A percentile compares a stretch with the other conserved stretches of the same genome.
These are phyloP conservation scores for Orthosia cruda DNA, from an alignment of 2,888 invertebrate species.

Conservation along the genomic window DNA sequence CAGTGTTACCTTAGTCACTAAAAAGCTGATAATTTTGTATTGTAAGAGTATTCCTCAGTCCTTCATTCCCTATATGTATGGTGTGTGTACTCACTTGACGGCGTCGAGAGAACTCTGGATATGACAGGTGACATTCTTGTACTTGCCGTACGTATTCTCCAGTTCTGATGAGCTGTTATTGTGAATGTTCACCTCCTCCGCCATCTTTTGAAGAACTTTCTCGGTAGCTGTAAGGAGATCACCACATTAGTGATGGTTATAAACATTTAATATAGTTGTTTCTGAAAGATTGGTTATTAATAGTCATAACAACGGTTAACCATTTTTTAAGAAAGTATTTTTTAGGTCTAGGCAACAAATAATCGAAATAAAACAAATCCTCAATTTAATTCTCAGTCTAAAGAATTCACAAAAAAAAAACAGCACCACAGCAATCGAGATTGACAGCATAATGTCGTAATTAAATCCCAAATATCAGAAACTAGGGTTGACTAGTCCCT, in stretches of 20 bases:
- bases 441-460: neutral
- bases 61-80: neutral
- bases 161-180: constrained; percentile 71
- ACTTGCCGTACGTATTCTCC: constrained; percentile 78
- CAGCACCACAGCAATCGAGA: neutral
- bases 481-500: neutral
- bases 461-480: neutral
- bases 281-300: neutral
- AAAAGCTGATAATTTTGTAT: no score
- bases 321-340: neutral
- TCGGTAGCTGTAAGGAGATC: constrained; percentile 71
- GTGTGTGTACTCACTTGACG: constrained; percentile 78
- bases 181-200: constrained; percentile 77
- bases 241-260: neutral
- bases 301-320: neutral
- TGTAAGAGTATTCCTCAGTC: neutral
- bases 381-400: neutral
- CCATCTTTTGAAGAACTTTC: constrained; percentile 80
- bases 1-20: no score
- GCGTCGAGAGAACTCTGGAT: constrained; percentile 83
- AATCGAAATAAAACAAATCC: no score
- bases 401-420: neutral
- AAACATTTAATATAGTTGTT: no score
- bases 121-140: constrained; percentile 78
- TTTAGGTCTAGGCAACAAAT: neutral